Conservation (phyloP, 2,888 invertebrate species). For the Cryptocheilus praepositus region DNA sequence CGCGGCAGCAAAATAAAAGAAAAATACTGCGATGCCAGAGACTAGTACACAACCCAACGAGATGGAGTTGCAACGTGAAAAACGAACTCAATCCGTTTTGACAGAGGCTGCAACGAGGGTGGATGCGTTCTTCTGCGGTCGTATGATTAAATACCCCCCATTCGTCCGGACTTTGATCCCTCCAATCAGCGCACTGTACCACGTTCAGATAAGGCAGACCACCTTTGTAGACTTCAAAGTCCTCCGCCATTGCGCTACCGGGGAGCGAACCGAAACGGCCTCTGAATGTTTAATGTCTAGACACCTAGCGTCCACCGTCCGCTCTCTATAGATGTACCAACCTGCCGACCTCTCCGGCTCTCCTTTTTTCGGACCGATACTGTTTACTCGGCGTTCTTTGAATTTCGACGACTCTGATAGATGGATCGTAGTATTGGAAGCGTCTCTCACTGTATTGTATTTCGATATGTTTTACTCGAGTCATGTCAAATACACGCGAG, state of each 20-base stretch:
- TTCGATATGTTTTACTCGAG: too few relatives aligned
- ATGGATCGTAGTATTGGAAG: too few relatives aligned
- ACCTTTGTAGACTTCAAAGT: conserved; percentile 51
- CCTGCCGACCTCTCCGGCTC: too few relatives aligned
- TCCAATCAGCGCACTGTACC: conserved; percentile 56
- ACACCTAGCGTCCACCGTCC: conserved; percentile 30
- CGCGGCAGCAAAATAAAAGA: conserved; percentile 5
- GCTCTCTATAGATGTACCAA: background rate
- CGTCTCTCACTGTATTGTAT: too few relatives aligned
- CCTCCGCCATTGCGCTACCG: conserved; percentile 28
- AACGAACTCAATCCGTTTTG: conserved; percentile 28
- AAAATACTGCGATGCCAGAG: background rate
- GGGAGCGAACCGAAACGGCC: conserved; percentile 42
- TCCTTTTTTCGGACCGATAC: too few relatives aligned
- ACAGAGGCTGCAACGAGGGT: conserved; percentile 3
- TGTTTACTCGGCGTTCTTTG: too few relatives aligned
- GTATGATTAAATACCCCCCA: conserved; percentile 55
- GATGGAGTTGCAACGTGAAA: conserved; percentile 10
- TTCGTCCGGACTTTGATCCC: conserved; percentile 56
- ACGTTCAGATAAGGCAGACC: conserved; percentile 41
- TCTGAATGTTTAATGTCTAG: conserved; percentile 54
- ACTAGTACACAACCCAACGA: background rate
- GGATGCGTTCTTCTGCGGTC: conserved; percentile 49
- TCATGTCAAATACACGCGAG: too few relatives aligned
- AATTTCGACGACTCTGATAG: too few relatives aligned